These are phyloP conservation scores for Ploceus nigricollis DNA, from an alignment of 2,113 vertebrate genomes.

Conservation along the genomic window DNA sequence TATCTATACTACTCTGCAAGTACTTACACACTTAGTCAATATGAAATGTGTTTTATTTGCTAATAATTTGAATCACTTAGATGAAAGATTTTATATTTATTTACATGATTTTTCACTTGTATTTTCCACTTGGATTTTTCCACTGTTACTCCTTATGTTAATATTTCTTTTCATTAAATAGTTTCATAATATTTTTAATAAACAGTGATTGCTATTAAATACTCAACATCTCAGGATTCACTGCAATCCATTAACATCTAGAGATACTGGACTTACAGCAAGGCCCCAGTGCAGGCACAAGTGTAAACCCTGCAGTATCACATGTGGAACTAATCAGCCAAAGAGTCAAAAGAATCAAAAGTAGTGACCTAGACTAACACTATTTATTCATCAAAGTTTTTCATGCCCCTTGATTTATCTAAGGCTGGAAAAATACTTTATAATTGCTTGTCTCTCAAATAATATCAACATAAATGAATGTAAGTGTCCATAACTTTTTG, in stretches of 20 bases:
- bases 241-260: neutral
- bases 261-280: accelerated
- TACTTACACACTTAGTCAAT: neutral
- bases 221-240: neutral
- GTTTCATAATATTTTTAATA: neutral
- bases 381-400: neutral
- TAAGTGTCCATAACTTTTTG: neutral
- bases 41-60: neutral
- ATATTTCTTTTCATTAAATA: neutral
- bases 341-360: neutral
- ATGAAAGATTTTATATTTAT: neutral
- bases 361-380: neutral
- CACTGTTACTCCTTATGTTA: neutral
- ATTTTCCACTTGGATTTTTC: neutral
- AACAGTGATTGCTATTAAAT: neutral
- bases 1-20: neutral
- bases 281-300: neutral
- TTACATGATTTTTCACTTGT: neutral
- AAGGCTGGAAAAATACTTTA: neutral
- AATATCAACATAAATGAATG: neutral
- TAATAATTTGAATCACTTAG: neutral
- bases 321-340: neutral
- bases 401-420: neutral
- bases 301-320: neutral
- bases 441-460: neutral